A percentile compares a stretch with the other conserved stretches of the same genome.
These are phyloP conservation scores for Argya squamiceps DNA, from an alignment of 2,797 vertebrate genomes.

Conservation along the genomic window DNA sequence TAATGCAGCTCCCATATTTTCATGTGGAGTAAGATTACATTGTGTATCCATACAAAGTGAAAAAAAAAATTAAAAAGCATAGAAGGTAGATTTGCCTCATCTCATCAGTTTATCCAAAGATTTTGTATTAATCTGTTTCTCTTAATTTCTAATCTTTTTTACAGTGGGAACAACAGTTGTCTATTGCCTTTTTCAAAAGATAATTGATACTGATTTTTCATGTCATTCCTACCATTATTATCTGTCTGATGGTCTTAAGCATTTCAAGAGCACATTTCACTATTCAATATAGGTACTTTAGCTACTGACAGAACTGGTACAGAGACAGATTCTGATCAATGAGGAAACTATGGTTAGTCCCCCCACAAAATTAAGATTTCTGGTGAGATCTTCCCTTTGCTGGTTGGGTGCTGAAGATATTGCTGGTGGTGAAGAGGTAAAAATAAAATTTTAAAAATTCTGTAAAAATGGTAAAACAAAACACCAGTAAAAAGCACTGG, in stretches of 20 bases:
- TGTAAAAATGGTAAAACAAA: neutral
- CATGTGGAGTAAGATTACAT: neutral
- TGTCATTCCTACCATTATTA: neutral
- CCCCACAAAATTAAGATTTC: neutral
- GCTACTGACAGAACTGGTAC: neutral
- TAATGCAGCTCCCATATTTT: neutral
- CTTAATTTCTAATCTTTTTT: neutral
- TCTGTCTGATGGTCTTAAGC: neutral
- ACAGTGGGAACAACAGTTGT: neutral
- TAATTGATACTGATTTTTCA: neutral
- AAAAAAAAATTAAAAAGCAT: neutral
- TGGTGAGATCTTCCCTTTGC: neutral
- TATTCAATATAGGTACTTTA: neutral
- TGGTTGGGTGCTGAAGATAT: neutral
- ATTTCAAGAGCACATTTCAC: neutral
- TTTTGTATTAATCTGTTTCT: neutral
- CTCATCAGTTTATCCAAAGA: neutral
- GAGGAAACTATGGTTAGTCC: neutral
- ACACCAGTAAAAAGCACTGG: neutral
- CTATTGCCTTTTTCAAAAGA: neutral
- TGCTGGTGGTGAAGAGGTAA: neutral
- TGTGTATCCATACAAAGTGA: neutral
- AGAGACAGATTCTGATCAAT: neutral
- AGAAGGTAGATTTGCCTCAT: neutral
- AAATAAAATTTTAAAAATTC: neutral